Evolutionary conservation across 2,888 invertebrate species (phyloP).

Genomic region (Deilephila porcellus): DNA sequence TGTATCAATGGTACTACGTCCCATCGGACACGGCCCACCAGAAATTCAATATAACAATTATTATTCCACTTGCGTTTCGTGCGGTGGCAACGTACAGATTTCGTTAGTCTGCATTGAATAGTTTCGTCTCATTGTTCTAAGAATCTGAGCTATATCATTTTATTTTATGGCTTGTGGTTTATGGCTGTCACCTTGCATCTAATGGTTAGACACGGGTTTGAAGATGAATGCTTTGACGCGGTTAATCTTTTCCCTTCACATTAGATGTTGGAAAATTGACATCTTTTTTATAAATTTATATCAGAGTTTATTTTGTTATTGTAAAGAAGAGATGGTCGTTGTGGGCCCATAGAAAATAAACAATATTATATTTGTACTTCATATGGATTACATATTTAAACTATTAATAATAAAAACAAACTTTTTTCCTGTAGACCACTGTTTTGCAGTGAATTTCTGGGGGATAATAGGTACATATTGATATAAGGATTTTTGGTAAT

Average conservation of each 20-base stretch:
- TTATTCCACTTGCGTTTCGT: constrained; percentile 52
- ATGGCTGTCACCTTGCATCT: constrained; percentile 55
- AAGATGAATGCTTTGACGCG: constrained; percentile 45
- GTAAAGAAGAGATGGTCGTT: too few species aligned
- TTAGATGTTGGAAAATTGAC: background rate
- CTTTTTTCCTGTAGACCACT: too few species aligned
- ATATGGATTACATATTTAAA: too few species aligned
- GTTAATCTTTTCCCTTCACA: background rate
- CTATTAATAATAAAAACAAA: too few species aligned
- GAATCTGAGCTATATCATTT: constrained; percentile 39
- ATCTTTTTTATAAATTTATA: background rate
- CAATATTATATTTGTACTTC: too few species aligned
- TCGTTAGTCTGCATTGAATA: constrained; percentile 37
- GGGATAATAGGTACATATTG: too few species aligned
- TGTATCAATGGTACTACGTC: constrained; percentile 25
- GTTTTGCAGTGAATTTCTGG: too few species aligned
- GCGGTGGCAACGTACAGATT: constrained; percentile 34
- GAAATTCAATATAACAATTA: constrained; percentile 59
- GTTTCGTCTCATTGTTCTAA: constrained; percentile 43
- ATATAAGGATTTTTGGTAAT: too few species aligned
- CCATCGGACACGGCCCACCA: constrained; percentile 40
- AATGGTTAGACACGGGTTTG: constrained; percentile 47
- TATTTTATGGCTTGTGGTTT: constrained; percentile 44
- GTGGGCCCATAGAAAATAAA: too few species aligned
- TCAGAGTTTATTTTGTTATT: too few species aligned